Base-by-base conservation (phyloP, 2,797 vertebrate species). In the Poecilia gillii region DNA sequence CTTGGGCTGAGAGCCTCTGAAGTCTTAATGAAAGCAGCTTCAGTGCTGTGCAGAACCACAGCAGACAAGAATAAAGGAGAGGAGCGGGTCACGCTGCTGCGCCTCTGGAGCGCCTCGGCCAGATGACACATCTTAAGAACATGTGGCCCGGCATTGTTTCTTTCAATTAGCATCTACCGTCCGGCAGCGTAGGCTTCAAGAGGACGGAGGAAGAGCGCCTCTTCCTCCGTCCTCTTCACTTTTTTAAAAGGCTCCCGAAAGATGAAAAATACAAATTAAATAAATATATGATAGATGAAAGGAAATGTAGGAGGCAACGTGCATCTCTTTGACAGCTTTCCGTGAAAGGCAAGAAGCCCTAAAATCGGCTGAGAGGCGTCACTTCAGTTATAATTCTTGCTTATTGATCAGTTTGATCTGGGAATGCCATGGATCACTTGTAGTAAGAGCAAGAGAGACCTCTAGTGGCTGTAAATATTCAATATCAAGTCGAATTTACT, bases 291-390 rank as follows among this genome's bases (percentile, higher is more conserved):
- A 53, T 1, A 86, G 87, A 88, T 94, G 83, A 94, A 94, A 94
- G 92, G 78, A 94, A 95, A 94, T 94, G 90, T 93, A 92, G 95
- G 90, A 89, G 88, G 78, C 85, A 84, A 80, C 93, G 91, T 83
- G 76, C 72, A n/a, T 49, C 81, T 85, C 83, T 51, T 23, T 90
- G 90, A 89, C 86, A 84, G 11, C 86, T 72, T 46, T 31, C 46
- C 78, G 86, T 92, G 86, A 91, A 84, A 90, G 83, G 68, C 68
- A 43, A 71, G 41, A 45, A 9, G 23, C 39, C 7, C 49, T 53
- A 25, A 43, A 45, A 12, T 1, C 6, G 20, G 25, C 41, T 71
- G 64, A 41, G 39, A 23, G 20, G 33, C 18, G 1, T 25, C 20
- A 4, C 36, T 41, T 41, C 20, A 68, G 20, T 23, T 41, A 25